Evolutionary conservation across 2,888 invertebrate genomes (phyloP), one percentile per base, ranked within the genome.

Genomic region (Chaitophorus viminalis): DNA sequence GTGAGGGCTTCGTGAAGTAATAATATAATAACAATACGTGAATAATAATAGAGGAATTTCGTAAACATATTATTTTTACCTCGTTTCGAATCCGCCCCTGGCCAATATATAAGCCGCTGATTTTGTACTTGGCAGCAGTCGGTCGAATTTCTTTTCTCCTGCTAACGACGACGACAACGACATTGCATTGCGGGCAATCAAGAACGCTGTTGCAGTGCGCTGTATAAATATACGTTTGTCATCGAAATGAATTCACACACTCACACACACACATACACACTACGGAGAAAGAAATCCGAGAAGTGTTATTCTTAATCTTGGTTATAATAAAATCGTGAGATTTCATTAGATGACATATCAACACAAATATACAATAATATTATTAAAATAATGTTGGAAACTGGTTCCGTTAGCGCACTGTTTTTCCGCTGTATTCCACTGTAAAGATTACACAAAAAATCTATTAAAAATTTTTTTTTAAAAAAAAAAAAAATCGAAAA

Each of bases 1-100:
- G 84, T 85, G 84, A 85, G 84, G 84, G 84, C 84, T 25, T 52
- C 14, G 68, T 68, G 76, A 18, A 84, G 68, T 68, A 84, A 84
- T 74, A 83, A 39, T 39, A 68, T 29, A 68, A 68, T 68, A 68
- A 83, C 46, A 46, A 46, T 46, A 14, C 46, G 11, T 1, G n/a
- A n/a, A n/a, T 29, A 65, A 65, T 65, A 60, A 84, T n/a, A 65
- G 65, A 84, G 75, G 76, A 76, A 84, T 75, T 83, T 75, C 17
- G 83, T 65, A 83, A 75, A 83, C 74, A 39, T 84, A 84, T 76
- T 84, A 84, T 84, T 84, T 84, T 65, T 84, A 84, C 65, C 65
- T 65, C 29, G 25, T 36, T 82, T 82, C 52, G 74, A n/a, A 72
- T 29, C 36, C 54, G 29, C 25, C 31, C 21, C 25, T 25, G 70